phyloP scores from a whole-genome alignment of 2,113 vertebrate genomes.

The Myiagra hebetior region DNA sequence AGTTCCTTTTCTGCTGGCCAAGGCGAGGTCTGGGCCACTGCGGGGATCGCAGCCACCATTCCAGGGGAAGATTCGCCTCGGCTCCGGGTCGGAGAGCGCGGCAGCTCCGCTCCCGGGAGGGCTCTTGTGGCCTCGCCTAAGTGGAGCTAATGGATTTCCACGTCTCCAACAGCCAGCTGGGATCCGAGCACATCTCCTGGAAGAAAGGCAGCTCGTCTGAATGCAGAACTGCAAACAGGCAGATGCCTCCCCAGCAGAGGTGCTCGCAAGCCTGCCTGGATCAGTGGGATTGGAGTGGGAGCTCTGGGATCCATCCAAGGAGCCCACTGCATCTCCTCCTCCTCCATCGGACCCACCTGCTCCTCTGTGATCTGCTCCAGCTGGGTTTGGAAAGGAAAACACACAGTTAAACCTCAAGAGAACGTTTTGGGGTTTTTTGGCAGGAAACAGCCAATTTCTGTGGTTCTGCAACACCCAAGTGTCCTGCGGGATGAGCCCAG shows the following conservation, averaged over 20 bases:
- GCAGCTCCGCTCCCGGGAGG: neutral
- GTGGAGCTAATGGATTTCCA: slow-evolving; percentile 17
- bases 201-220: neutral
- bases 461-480: neutral
- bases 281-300: neutral
- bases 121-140: slow-evolving; percentile 11
- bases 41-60: neutral
- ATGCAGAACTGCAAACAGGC: neutral
- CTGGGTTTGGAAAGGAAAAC: neutral
- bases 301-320: neutral
- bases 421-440: neutral
- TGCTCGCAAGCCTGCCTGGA: neutral
- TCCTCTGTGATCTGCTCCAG: neutral
- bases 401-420: neutral
- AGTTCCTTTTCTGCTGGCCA: neutral
- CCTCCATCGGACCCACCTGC: neutral
- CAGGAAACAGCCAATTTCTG: neutral
- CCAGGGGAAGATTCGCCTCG: neutral
- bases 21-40: neutral
- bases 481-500: neutral
- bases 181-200: neutral
- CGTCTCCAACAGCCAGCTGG: neutral
- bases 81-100: neutral
- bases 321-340: neutral
- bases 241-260: neutral